Evolutionary conservation across 1,140 invertebrate species (phyloP).

Genomic region (Apocrypta bakeri): DNA sequence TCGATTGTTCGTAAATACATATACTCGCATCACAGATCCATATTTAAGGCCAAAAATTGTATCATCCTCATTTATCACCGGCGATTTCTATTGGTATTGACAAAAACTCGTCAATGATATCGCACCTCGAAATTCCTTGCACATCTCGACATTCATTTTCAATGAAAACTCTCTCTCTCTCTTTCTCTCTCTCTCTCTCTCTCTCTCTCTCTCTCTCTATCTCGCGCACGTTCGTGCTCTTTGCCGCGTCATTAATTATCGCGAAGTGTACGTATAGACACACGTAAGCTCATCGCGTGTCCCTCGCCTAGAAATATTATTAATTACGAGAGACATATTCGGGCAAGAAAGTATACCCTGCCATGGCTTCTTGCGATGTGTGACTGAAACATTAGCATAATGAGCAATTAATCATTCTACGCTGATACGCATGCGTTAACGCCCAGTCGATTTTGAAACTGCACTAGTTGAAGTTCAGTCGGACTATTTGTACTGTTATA

Average conservation of each 20-base stretch:
- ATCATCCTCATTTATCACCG: neutral
- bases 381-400: conserved; percentile 12
- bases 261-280: conserved; percentile 1
- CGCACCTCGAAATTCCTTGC: neutral
- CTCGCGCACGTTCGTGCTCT: neutral
- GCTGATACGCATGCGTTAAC: neutral
- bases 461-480: neutral
- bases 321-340: conserved; percentile 21
- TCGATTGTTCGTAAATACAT: neutral
- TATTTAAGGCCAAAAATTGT: neutral
- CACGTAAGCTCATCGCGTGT: conserved; percentile 6
- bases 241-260: conserved; percentile 33
- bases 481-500: neutral
- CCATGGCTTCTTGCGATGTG: neutral
- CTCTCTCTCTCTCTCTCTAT: neutral
- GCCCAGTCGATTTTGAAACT: neutral
- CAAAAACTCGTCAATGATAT: neutral
- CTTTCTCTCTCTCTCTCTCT: conserved; percentile 47
- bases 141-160: neutral
- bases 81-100: neutral
- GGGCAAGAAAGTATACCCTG: conserved; percentile 12
- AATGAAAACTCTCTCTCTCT: conserved; percentile 32
- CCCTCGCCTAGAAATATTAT: conserved; percentile 3
- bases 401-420: conserved; percentile 17
- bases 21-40: neutral